Percentiles rank a stretch among this genome's conserved stretches.
These are phyloP conservation scores for Drosophila stalkeri DNA, from an alignment of 2,888 invertebrate species.

Conservation along the genomic window DNA sequence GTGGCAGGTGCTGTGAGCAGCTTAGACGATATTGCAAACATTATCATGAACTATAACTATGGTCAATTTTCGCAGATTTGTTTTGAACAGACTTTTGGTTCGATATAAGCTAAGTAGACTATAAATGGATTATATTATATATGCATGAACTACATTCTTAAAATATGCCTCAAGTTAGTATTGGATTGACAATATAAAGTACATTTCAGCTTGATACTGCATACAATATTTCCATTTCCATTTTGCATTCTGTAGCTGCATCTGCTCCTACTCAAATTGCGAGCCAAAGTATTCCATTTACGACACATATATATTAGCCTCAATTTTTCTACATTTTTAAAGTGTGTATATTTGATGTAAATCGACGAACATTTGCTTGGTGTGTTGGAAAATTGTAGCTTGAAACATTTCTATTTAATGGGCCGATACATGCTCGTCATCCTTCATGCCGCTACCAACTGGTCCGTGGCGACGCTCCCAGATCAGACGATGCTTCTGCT, in stretches of 20 bases:
- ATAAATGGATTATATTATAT: not conserved
- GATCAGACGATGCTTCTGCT: conserved; percentile 98
- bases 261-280: not conserved
- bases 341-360: conserved; percentile 40
- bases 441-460: conserved; percentile 89
- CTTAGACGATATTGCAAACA: not conserved
- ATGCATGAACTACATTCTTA: not conserved
- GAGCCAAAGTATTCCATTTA: not conserved
- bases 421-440: conserved; percentile 42
- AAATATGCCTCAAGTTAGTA: not conserved
- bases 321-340: conserved; percentile 25
- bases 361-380: conserved; percentile 47
- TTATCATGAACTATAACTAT: not conserved
- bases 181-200: not conserved
- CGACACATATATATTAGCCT: conserved; percentile 1
- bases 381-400: not conserved
- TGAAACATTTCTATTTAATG: conserved; percentile 50
- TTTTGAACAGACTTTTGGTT: not conserved
- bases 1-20: not conserved
- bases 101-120: not conserved
- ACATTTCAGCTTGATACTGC: not conserved
- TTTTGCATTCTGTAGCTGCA: not conserved
- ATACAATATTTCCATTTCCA: not conserved
- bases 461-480: conserved; percentile 98
- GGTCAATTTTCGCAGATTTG: not conserved